These are phyloP conservation scores for Nyctibius bracteatus DNA, from an alignment of 2,113 vertebrate species.

Conservation along the genomic window DNA sequence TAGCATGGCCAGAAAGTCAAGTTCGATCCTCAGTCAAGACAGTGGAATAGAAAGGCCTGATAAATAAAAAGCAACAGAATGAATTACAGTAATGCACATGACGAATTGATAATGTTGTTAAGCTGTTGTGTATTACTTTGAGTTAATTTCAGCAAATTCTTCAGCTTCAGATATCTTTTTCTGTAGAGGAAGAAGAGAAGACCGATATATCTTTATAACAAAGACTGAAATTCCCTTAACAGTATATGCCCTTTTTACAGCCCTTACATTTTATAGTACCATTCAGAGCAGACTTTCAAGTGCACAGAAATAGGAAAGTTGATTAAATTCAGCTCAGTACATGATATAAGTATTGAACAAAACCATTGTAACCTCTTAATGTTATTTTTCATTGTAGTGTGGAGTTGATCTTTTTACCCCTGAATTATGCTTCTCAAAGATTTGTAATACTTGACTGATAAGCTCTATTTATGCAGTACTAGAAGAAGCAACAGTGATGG, in stretches of 20 bases:
- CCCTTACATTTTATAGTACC: not conserved
- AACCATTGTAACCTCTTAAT: not conserved
- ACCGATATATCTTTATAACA: not conserved
- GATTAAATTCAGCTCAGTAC: not conserved
- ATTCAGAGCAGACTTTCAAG: not conserved
- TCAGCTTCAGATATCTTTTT: not conserved
- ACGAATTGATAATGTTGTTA: not conserved
- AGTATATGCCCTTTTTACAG: not conserved
- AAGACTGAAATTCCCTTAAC: not conserved
- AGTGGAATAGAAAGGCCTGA: not conserved
- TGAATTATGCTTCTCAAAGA: not conserved
- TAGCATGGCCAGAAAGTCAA: not conserved
- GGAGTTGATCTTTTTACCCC: not conserved
- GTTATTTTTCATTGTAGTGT: not conserved
- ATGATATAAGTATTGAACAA: not conserved
- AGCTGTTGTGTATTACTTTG: not conserved
- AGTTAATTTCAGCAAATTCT: not conserved
- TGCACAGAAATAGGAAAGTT: not conserved
- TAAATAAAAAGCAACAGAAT: not conserved
- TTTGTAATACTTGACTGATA: not conserved
- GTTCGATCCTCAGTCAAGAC: rapidly evolving
- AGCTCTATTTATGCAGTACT: not conserved
- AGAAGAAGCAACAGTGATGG: not conserved
- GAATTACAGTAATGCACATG: not conserved
- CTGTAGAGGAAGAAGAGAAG: not conserved